These are phyloP conservation scores for Apistogramma diplotaenia DNA, from an alignment of 2,113 vertebrate genomes.

Conservation along the genomic window DNA sequence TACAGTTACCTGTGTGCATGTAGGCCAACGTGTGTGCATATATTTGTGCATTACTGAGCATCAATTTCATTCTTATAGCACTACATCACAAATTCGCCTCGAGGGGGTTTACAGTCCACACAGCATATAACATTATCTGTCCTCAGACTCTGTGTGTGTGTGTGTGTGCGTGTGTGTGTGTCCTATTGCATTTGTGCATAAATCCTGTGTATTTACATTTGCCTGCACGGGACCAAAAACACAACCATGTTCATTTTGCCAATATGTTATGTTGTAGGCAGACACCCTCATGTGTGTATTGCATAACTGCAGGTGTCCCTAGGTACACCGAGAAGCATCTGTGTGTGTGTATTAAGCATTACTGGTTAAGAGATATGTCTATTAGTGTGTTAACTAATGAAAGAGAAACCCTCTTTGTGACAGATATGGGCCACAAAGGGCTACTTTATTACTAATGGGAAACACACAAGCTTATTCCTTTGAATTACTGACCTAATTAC, in stretches of 20 bases:
- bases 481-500: conserved; percentile 68
- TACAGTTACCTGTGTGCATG: not conserved
- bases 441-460: conserved; percentile 59
- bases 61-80: not conserved
- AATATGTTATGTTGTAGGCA: not conserved
- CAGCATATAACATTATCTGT: not conserved
- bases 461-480: conserved; percentile 48
- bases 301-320: conserved; percentile 32
- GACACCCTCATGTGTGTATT: not conserved
- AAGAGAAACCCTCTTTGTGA: conserved; percentile 42
- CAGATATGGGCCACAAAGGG: conserved; percentile 61
- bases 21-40: not conserved
- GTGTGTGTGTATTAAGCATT: not conserved
- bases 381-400: conserved; percentile 58
- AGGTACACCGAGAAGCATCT: not conserved
- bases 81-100: not conserved
- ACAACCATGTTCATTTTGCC: not conserved
- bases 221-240: not conserved
- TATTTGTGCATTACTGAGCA: not conserved
- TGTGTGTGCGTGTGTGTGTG: not conserved
- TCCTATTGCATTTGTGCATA: not conserved
- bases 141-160: not conserved
- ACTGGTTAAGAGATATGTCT: conserved; percentile 26
- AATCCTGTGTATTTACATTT: not conserved
- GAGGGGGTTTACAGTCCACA: not conserved